Base-by-base conservation (phyloP, 2,797 vertebrate species). In the Sebastes taczanowskii region DNA sequence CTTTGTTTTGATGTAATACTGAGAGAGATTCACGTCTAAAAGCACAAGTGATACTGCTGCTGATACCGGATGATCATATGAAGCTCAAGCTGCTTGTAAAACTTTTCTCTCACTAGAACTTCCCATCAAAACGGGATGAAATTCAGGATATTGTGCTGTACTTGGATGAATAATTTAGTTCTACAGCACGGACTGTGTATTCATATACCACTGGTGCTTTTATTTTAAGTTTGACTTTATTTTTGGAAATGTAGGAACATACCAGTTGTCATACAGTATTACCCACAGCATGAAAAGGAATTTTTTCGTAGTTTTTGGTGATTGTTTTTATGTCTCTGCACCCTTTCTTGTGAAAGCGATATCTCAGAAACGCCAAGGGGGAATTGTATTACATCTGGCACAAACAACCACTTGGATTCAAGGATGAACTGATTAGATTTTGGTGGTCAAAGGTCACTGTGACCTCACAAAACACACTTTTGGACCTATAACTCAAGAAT, bases 51-150 rank as follows among this genome's bases (percentile, higher is more conserved):
- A 72, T 29, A 32, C 42, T 72, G 46, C 53, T 3, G 80, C 23
- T 52, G 29, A 58, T 34, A n/a, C 27, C 71, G 35, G 76, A 62
- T 35, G 22, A 30, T 38, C 38, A 34, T 32, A 38, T 55, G 59
- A 64, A 53, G 42, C 23, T 20, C 18, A 6, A 58, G 56, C 49
- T 70, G 27, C 23, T 2, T 27, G 13, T 63, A n/a, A 79, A 77
- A 80, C 70, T n/a, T 63, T 69, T 23, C 66, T 30, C 49, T 67
- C 61, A 58, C 49, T 7, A 35, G 32, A 81, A 64, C 62, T 52
- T 67, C 52, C 23, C 30, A 32, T 64, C 6, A 6, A 46, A 59
- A 42, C 65, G 14, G 32, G 52, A 53, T 56, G 68, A 66, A 70
- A 30, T 29, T 34, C 56, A 71, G 23, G 71, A 23, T 18, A 74